These are phyloP conservation scores for Amblyraja radiata DNA, from an alignment of 2,797 vertebrate species.

Conservation along the genomic window DNA sequence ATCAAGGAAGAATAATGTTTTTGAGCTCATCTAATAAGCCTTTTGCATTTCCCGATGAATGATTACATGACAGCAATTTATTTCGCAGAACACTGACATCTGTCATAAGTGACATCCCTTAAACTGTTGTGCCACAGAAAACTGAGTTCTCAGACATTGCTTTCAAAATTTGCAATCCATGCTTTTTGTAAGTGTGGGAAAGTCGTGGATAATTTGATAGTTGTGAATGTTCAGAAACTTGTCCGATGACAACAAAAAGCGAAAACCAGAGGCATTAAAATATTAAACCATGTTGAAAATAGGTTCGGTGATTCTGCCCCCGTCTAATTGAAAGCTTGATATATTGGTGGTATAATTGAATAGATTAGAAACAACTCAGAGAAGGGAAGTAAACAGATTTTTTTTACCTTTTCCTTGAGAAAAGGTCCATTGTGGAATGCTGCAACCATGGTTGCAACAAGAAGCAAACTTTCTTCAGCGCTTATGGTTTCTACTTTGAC, in stretches of 20 bases:
- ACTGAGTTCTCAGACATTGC: neutral
- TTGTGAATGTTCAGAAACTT: neutral
- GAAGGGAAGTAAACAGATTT: neutral
- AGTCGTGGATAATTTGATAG: neutral
- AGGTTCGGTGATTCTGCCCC: neutral
- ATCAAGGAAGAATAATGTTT: slow-evolving; percentile 39
- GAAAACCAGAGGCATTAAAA: neutral
- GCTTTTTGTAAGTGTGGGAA: neutral
- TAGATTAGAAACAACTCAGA: slow-evolving; percentile 10
- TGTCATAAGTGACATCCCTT: neutral
- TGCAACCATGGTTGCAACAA: neutral
- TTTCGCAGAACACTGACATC: slow-evolving; percentile 18
- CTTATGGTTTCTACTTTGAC: neutral
- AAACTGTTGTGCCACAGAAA: neutral
- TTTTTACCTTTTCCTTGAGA: neutral
- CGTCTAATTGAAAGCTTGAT: neutral
- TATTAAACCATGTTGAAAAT: slow-evolving; percentile 17
- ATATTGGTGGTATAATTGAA: neutral
- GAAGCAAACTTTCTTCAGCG: neutral
- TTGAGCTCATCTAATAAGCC: slow-evolving; percentile 34
- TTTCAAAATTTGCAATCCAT: neutral
- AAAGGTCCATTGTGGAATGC: neutral
- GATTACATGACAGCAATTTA: slow-evolving; percentile 35
- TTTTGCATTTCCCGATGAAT: slow-evolving; percentile 35
- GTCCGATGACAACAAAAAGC: neutral